phyloP scores from a whole-genome alignment of 1,140 invertebrate species.

The Pseudomyrmex dendroicus region DNA sequence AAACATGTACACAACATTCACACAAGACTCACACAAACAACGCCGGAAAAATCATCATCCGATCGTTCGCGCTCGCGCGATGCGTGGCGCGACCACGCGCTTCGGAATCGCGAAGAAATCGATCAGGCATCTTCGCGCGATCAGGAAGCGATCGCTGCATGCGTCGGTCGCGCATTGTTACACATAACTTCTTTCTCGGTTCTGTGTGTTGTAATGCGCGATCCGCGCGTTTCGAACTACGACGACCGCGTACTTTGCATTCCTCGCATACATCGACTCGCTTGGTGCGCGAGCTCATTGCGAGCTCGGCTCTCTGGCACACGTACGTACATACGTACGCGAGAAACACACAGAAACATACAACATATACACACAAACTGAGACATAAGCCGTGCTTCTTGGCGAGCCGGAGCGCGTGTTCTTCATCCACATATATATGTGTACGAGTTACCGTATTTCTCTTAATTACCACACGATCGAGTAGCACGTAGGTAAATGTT shows the following conservation, averaged over 20 bases:
- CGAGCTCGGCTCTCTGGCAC: neutral
- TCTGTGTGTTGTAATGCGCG: conserved; percentile 60
- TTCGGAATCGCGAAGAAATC: conserved; percentile 21
- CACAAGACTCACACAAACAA: neutral
- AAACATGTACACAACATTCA: no score
- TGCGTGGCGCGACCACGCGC: neutral
- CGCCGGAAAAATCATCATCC: neutral
- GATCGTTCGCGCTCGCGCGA: neutral
- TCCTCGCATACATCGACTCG: conserved; percentile 59
- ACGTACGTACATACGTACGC: no score
- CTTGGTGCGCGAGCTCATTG: conserved; percentile 35
- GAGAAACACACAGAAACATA: neutral
- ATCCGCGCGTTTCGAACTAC: conserved; percentile 62
- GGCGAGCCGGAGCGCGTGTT: neutral
- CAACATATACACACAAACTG: conserved; percentile 37
- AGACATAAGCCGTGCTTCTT: conserved; percentile 9
- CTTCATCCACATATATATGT: conserved; percentile 59
- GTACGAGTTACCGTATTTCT: conserved; percentile 74
- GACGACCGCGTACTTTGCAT: conserved; percentile 66
- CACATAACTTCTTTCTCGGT: conserved; percentile 70
- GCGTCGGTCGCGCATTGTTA: conserved; percentile 65
- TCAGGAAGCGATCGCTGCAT: conserved; percentile 65
- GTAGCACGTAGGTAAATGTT: conserved; percentile 52
- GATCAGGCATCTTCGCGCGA: neutral
- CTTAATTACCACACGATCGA: conserved; percentile 52